Base-by-base conservation (phyloP, 1,140 invertebrate species). In the Phocides pigmalion region DNA sequence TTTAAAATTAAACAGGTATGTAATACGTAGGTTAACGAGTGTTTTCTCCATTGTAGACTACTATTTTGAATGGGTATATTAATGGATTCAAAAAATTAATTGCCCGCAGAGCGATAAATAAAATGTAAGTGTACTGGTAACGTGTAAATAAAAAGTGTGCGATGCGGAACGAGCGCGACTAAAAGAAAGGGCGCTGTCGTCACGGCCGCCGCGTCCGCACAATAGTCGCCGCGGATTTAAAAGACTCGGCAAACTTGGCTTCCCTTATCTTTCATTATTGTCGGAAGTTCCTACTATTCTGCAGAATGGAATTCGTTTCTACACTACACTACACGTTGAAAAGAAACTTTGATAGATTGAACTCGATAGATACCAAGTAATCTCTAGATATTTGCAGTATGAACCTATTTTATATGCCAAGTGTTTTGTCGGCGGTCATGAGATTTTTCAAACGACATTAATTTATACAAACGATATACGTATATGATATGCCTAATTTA, bases 41-140 rank as follows among this genome's bases (percentile, higher is more conserved):
- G 25, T 20, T 58, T 32, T 58, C 41, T 46, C 25, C 49, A 46
- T 59, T 59, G 25, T 58, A 4, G 56, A 20, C 14, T 47, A 11
- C 11, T 12, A 35, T 47, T 47, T 35, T 47, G 44, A 35, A 47
- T 25, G 14, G 22, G 41, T n/a, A 44, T 22, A 46, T 44, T 54
- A 64, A 64, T 47, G 46, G 61, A 56, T 16, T 64, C 42, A 53
- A 63, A 74, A 82, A 86, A 79, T 89, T 88, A 89, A 89, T 84
- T 87, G 68, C 70, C 81, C 82, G 76, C 79, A 72, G 82, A 82
- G 79, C 73, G 70, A 84, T 89, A 87, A 88, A 88, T 86, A 84
- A 79, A 53, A 70, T 50, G 70, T 77, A 74, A 68, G 72, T 74
- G 78, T n/a, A n/a, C n/a, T n/a, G n/a, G n/a, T 74, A 79, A 71